Evolutionary conservation across 1,140 invertebrate genomes (phyloP).

Genomic region (Onthophagus taurus): DNA sequence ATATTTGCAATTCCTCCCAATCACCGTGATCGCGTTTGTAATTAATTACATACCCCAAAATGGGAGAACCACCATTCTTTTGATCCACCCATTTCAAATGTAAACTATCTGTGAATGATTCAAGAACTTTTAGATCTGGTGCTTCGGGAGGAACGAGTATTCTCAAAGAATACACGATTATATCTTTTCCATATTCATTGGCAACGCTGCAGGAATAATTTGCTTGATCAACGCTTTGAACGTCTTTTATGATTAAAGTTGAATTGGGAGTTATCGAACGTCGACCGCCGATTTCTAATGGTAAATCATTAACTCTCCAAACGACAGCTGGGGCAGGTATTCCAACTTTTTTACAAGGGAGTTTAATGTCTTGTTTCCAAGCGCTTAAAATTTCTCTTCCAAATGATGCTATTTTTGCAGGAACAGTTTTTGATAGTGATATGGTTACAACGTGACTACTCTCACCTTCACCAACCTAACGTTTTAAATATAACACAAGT

Average conservation of each 20-base stretch:
- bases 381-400: constrained; percentile 65
- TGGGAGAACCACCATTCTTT: constrained; percentile 59
- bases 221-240: constrained; percentile 72
- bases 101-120: constrained; percentile 57
- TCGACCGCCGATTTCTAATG: constrained; percentile 57
- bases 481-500: constrained; percentile 5
- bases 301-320: constrained; percentile 64
- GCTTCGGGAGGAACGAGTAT: constrained; percentile 60
- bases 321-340: constrained; percentile 60
- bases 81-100: constrained; percentile 54
- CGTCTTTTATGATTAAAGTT: constrained; percentile 62
- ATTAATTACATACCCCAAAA: constrained; percentile 74
- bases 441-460: constrained; percentile 66
- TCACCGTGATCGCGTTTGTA: constrained; percentile 82
- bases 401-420: constrained; percentile 73
- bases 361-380: constrained; percentile 73
- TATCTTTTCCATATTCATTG: constrained; percentile 75
- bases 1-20: constrained; percentile 77
- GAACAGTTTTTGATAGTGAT: constrained; percentile 67
- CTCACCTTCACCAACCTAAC: constrained; percentile 65
- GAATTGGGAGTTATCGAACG: constrained; percentile 57
- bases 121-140: constrained; percentile 55
- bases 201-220: constrained; percentile 83
- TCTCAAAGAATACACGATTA: constrained; percentile 65
- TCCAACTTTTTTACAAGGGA: constrained; percentile 73